Percentiles rank a stretch among this genome's conserved stretches.
Evolutionary conservation across 1,140 invertebrate genomes (phyloP).

Genomic region (Dysdera silvatica): DNA sequence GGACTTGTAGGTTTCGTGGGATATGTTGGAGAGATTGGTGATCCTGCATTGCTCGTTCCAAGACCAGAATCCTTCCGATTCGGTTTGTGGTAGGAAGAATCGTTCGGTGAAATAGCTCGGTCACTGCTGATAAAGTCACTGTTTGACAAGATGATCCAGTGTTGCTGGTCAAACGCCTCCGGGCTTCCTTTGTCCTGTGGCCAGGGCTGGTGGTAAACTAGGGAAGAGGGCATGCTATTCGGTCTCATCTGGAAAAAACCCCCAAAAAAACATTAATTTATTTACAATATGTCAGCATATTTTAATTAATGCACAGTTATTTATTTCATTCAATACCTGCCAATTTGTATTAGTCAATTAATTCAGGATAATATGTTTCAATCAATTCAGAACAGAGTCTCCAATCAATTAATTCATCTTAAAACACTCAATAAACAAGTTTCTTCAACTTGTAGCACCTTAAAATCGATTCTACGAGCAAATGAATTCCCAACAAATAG

Average conservation of each 20-base stretch:
- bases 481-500: no score
- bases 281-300: conserved; percentile 40
- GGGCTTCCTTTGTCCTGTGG: neutral
- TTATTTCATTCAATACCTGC: no score
- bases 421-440: no score
- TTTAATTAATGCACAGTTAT: conserved; percentile 54
- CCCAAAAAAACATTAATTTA: neutral
- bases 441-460: no score
- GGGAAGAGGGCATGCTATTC: conserved; percentile 19
- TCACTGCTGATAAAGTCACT: conserved; percentile 19
- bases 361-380: no score
- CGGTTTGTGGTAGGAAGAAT: neutral
- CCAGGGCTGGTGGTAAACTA: conserved; percentile 16
- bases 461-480: no score
- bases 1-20: conserved; percentile 2
- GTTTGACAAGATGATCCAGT: conserved; percentile 26
- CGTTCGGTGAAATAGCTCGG: neutral
- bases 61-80: conserved; percentile 14
- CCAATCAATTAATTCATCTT: no score
- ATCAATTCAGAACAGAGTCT: no score
- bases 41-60: no score
- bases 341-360: no score
- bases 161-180: conserved; percentile 20
- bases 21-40: conserved; percentile 17
- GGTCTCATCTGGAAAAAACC: conserved; percentile 12